A percentile compares a stretch with the other conserved stretches of the same genome.
Conservation (phyloP, 2,113 vertebrate genomes). For the Lynx canadensis region DNA sequence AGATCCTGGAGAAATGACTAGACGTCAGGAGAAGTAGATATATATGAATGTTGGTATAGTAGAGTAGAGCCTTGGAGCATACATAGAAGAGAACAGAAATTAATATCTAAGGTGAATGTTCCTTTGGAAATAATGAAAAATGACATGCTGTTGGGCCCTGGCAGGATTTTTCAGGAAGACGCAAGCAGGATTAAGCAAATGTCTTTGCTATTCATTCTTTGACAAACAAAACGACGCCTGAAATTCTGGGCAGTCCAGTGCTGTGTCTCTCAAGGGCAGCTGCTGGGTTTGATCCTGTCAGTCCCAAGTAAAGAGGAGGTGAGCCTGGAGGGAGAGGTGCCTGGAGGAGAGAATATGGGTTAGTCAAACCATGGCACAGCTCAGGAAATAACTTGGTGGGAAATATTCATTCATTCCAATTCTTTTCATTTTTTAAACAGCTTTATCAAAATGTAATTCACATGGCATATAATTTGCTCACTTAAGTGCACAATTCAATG, state of each 20-base stretch:
- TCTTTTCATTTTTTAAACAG: neutral
- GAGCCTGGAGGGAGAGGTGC: neutral
- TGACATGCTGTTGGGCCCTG: neutral
- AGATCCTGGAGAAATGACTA: conserved; percentile 1
- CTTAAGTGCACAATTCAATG: neutral
- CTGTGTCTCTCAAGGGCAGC: neutral
- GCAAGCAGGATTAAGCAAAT: neutral
- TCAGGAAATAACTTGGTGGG: neutral
- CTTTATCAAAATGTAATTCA: neutral
- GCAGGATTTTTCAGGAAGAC: conserved; percentile 6
- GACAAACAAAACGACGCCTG: neutral
- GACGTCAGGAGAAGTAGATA: neutral
- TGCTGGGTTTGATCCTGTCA: neutral
- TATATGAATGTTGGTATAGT: neutral
- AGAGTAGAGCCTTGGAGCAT: neutral
- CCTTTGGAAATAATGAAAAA: conserved; percentile 37
- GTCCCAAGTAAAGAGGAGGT: neutral
- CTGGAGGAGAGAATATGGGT: neutral
- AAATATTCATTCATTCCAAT: neutral
- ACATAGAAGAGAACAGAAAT: neutral
- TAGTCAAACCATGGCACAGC: neutral
- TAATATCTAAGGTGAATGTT: conserved; percentile 52
- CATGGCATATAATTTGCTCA: neutral
- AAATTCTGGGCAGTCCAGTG: neutral
- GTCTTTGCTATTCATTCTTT: neutral